phyloP scores from a whole-genome alignment of 1,140 invertebrate species.

The Tetragnatha versicolor region DNA sequence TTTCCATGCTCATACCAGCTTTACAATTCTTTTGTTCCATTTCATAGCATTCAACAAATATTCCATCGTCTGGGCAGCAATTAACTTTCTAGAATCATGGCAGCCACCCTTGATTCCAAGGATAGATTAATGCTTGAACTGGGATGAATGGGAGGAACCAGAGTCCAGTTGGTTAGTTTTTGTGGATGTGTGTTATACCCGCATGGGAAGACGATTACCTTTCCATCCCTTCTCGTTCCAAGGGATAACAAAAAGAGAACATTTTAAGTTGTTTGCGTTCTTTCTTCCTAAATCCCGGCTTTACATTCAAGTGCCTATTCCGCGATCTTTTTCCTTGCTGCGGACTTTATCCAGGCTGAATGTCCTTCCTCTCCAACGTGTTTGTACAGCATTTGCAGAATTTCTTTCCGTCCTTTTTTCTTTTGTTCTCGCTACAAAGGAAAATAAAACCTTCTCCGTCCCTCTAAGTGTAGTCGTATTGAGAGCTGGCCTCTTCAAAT shows the following conservation, averaged over 20 bases:
- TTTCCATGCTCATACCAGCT: no score
- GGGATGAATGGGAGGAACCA: no score
- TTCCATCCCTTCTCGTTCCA: not conserved
- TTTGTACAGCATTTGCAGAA: constrained; percentile 39
- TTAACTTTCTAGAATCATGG: not conserved
- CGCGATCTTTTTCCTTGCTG: constrained; percentile 11
- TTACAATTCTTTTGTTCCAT: no score
- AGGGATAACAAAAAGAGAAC: not conserved
- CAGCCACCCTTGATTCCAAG: no score
- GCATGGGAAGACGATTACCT: constrained; percentile 31
- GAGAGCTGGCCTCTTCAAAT: constrained; percentile 44
- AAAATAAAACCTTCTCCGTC: constrained; percentile 36
- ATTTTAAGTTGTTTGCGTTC: constrained; percentile 50
- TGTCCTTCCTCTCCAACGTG: constrained; percentile 16
- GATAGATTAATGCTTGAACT: no score
- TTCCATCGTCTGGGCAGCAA: not conserved
- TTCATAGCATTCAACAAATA: no score
- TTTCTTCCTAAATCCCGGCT: constrained; percentile 48
- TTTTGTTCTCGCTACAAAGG: constrained; percentile 43
- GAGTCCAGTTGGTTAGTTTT: no score
- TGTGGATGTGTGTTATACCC: constrained; percentile 23
- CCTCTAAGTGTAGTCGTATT: constrained; percentile 42
- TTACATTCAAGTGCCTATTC: constrained; percentile 48
- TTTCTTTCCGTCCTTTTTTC: constrained; percentile 13
- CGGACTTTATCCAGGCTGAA: constrained; percentile 33